Percentiles rank a stretch among this genome's conserved stretches.
Evolutionary conservation across 2,113 vertebrate genomes (phyloP).

Genomic region (Amia ocellicauda): DNA sequence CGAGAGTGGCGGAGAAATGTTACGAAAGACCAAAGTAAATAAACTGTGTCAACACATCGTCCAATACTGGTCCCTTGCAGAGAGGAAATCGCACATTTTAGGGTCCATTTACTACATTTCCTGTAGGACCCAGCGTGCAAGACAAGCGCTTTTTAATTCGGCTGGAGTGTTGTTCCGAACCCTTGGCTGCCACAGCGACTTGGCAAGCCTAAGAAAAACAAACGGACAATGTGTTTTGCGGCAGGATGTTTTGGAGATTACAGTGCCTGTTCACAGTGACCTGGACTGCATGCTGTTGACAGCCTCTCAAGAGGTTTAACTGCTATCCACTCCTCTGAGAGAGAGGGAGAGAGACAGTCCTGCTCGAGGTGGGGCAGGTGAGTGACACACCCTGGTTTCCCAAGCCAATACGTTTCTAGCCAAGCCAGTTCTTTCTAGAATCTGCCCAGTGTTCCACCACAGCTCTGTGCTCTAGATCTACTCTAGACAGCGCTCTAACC

Average conservation of each 20-base stretch:
- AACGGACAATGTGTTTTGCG: neutral
- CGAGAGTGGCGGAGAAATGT: no score
- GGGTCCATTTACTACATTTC: neutral
- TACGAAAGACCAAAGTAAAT: no score
- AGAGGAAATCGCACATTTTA: slow-evolving; percentile 14
- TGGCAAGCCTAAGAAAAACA: slow-evolving; percentile 10
- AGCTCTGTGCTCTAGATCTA: no score
- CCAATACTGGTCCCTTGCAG: neutral
- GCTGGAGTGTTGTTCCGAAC: neutral
- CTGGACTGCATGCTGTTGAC: slow-evolving; percentile 1
- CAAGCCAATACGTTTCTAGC: no score
- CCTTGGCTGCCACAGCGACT: no score
- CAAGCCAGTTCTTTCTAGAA: neutral
- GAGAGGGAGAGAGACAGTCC: no score
- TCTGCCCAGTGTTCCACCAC: no score
- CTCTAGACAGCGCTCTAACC: no score
- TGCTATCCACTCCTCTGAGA: no score
- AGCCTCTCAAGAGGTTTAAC: no score
- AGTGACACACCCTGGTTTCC: no score
- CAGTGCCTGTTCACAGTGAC: neutral
- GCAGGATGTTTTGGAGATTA: slow-evolving; percentile 14
- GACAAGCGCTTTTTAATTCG: neutral
- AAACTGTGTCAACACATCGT: neutral
- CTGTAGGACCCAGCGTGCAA: neutral
- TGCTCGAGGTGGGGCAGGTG: no score